Evolutionary conservation across 2,797 vertebrate species (phyloP).

Genomic region (Gymnothorax reevesii): DNA sequence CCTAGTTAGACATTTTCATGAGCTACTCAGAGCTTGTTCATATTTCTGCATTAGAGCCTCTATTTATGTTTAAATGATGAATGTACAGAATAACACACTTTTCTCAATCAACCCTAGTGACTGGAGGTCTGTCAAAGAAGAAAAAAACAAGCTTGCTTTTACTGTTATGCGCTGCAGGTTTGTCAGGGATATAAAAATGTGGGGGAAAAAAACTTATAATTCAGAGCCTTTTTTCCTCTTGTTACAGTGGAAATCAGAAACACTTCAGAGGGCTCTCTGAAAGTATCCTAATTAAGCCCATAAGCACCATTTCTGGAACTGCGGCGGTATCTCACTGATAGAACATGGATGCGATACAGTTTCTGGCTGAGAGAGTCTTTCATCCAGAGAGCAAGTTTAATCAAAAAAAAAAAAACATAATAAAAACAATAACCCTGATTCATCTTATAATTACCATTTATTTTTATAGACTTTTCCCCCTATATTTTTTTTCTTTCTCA

Average conservation of each 20-base stretch:
- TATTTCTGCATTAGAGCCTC: constrained; percentile 39
- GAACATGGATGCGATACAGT: not conserved
- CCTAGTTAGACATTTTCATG: constrained; percentile 73
- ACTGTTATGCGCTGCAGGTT: constrained; percentile 12
- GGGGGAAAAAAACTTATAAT: not conserved
- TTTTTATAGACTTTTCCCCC: too few relatives aligned
- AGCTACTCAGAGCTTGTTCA: constrained; percentile 61
- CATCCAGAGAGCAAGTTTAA: too few relatives aligned
- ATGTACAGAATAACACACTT: constrained; percentile 37
- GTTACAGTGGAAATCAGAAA: not conserved
- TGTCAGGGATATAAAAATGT: not conserved
- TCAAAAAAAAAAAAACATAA: too few relatives aligned
- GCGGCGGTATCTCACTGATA: not conserved
- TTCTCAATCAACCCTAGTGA: constrained; percentile 22
- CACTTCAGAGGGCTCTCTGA: not conserved
- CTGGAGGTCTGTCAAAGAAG: constrained; percentile 21
- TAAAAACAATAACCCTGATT: too few relatives aligned
- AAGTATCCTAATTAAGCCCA: not conserved
- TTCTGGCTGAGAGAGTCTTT: not conserved
- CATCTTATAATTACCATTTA: too few relatives aligned
- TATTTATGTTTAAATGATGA: constrained; percentile 61
- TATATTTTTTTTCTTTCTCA: too few relatives aligned
- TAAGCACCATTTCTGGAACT: not conserved
- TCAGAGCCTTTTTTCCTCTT: not conserved
- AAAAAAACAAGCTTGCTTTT: not conserved